Conservation (phyloP, 2,797 vertebrate genomes). For the Chiroxiphia lanceolata region DNA sequence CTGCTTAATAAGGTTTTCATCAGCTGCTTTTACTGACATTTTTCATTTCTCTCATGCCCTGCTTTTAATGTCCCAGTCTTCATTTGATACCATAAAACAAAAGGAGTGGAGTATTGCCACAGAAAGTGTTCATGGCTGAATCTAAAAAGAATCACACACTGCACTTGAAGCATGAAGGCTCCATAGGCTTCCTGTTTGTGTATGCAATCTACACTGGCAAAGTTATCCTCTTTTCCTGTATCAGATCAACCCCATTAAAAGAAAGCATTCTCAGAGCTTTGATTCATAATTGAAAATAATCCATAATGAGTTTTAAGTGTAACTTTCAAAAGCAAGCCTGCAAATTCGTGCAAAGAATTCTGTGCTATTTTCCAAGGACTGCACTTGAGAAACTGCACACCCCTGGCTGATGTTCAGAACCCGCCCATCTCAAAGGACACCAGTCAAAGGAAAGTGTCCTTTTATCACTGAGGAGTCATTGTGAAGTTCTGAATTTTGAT, state of each 20-base stretch:
- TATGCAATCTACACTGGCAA: background rate
- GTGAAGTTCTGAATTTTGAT: background rate
- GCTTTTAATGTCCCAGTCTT: background rate
- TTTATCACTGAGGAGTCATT: background rate
- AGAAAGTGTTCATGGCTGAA: background rate
- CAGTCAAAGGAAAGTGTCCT: background rate
- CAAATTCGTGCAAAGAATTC: background rate
- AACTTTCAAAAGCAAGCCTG: background rate
- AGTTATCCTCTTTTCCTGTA: background rate
- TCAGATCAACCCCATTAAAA: background rate
- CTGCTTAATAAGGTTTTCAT: conserved; percentile 46
- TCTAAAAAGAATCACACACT: conserved; percentile 10
- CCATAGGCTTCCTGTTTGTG: background rate
- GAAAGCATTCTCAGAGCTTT: background rate
- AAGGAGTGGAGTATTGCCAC: background rate
- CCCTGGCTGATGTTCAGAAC: background rate
- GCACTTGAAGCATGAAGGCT: conserved; percentile 21
- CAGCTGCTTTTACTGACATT: conserved; percentile 18
- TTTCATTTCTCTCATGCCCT: conserved; percentile 6
- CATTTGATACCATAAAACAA: conserved; percentile 5
- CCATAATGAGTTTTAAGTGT: background rate
- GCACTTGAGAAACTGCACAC: background rate
- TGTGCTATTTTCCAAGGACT: background rate
- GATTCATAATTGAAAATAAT: background rate
- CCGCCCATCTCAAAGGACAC: background rate